These are phyloP conservation scores for Rhinichthys osculus DNA, from an alignment of 2,797 vertebrate species.

Conservation along the genomic window DNA sequence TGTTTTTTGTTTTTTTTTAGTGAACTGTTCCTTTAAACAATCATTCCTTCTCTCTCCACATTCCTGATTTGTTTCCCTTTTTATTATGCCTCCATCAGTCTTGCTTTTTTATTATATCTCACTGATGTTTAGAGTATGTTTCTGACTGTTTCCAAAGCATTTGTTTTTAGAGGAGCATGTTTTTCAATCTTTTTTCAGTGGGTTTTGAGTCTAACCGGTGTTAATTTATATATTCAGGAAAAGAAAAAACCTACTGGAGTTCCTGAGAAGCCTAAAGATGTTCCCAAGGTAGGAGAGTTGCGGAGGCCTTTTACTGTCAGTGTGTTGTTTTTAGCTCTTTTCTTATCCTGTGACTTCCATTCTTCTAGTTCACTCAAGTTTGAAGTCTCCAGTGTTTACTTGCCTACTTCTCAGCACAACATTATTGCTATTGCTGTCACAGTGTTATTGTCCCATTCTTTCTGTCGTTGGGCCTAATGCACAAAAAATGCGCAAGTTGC, in stretches of 20 bases:
- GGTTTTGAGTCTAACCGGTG: not conserved
- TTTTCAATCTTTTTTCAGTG: not conserved
- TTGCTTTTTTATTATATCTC: not conserved
- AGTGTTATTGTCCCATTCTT: not conserved
- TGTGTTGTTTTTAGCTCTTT: not conserved
- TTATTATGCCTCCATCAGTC: not conserved
- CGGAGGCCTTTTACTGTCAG: not conserved
- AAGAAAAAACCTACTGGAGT: conserved; percentile 50
- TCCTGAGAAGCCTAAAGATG: conserved; percentile 58
- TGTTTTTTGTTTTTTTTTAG: not conserved
- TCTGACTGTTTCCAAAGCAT: not conserved
- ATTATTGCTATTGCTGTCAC: not conserved
- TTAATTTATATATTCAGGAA: conserved; percentile 45
- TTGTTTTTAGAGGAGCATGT: not conserved
- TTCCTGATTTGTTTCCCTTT: not conserved
- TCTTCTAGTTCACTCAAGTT: not conserved
- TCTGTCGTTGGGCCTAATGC: not conserved
- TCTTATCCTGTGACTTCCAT: not conserved
- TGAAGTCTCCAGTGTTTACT: conserved; percentile 6
- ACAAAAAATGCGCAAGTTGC: not conserved
- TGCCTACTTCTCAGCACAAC: not conserved
- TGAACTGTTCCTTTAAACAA: not conserved
- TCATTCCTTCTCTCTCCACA: not conserved
- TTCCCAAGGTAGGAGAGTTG: conserved; percentile 48
- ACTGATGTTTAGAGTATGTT: not conserved